Base-by-base conservation (phyloP, 2,888 invertebrate genomes). In the Tetramorium bicarinatum region DNA sequence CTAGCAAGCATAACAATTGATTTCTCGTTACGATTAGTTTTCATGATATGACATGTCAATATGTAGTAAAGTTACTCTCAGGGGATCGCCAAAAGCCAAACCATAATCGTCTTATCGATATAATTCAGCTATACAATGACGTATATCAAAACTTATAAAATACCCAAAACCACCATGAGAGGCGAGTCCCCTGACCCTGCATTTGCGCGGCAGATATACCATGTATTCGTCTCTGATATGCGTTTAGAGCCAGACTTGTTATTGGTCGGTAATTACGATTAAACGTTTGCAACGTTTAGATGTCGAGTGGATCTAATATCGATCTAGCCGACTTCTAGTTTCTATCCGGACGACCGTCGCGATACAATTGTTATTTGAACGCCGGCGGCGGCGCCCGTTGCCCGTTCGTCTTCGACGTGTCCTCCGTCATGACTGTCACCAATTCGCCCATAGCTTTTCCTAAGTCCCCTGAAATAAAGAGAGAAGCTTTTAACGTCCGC, bases 391-490 rank as follows among this genome's bases (percentile, higher is more conserved):
- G 92, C 38, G 93, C 92, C 86, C 94, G 91, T 84, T 93, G 93
- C 56, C 94, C 94, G 77, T 94, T 94, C 76, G 93, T 91, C 80
- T 89, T 91, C 62, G 91, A 86, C 79, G 92, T 81, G 82, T 98
- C 98, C 93, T 98, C 97, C 62, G 97, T 97, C 96, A 99, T 98
- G 76, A 98, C 98, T 66, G 97, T 97, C 88, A 99, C 99, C 93
- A 99, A 96, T 93, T 98, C 97, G 93, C 98, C 98, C 90, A 98
- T 98, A 84, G 98, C 98, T 95, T 97, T 97, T 83, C 98, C 98
- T 89, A 98, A 96, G 95, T 98, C 98, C 94, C 97, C 98, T 97
- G 96, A 69, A 95, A 95, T 61, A 85, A 84, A 66, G 84, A 47
- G 52, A 66, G 2, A 66, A 18, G 1, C 1, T 4, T 61, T 74